Conservation (phyloP, 2,888 invertebrate species). For the Chydorus sphaericus region DNA sequence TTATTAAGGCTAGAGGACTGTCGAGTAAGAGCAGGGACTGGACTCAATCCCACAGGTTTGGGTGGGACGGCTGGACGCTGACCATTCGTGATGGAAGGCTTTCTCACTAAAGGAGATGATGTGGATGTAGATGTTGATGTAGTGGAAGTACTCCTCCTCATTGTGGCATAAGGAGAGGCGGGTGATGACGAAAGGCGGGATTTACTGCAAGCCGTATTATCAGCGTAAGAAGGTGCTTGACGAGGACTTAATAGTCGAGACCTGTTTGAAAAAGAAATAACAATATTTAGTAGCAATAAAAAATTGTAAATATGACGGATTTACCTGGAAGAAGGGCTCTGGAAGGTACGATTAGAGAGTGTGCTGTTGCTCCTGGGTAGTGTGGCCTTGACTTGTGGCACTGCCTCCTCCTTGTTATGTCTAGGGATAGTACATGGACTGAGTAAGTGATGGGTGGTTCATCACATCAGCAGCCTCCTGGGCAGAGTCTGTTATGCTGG, state of each 20-base stretch:
- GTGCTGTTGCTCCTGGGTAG: constrained; percentile 2
- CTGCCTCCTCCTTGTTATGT: background rate
- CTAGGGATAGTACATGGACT: background rate
- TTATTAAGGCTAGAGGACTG: constrained; percentile 5
- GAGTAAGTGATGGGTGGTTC: background rate
- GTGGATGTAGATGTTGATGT: background rate
- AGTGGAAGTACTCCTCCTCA: no score
- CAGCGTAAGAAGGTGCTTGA: constrained; percentile 1
- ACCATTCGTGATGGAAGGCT: background rate
- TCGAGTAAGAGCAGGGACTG: background rate
- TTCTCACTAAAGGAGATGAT: background rate
- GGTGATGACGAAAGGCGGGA: background rate
- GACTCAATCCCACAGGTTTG: background rate
- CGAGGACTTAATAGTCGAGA: background rate
- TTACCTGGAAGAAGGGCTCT: background rate
- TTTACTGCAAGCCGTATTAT: background rate
- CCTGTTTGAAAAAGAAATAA: no score
- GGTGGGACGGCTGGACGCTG: background rate
- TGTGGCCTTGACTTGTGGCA: no score
- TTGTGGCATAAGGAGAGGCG: background rate
- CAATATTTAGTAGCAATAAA: no score
- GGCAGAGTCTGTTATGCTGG: background rate
- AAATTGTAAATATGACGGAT: no score
- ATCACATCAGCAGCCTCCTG: background rate
- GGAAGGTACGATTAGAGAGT: background rate